Conservation (phyloP, 2,113 vertebrate genomes). For the Agelaius tricolor region DNA sequence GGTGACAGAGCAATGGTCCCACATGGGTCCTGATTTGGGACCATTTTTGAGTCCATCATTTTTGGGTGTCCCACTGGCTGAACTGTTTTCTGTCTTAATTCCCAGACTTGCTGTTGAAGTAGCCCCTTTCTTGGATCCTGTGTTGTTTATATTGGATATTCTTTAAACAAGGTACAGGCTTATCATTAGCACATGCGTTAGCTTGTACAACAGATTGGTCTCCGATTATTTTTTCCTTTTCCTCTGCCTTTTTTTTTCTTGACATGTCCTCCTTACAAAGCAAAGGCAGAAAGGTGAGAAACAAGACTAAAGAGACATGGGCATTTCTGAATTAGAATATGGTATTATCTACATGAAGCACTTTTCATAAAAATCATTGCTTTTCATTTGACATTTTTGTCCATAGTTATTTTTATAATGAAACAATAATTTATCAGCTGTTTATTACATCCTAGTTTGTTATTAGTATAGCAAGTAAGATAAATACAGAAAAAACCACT, state of each 20-base stretch:
- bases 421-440: background rate
- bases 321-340: background rate
- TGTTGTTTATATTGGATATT: background rate
- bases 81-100: background rate
- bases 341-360: background rate
- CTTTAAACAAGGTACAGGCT: background rate
- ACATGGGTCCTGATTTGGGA: background rate
- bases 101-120: background rate
- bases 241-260: background rate
- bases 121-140: background rate
- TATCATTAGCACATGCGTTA: background rate
- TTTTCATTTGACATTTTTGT: background rate
- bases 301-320: background rate
- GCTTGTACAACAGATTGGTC: background rate
- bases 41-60: background rate
- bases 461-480: conserved; percentile 40
- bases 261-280: background rate
- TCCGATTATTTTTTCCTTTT: background rate
- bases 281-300: background rate
- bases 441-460: conserved; percentile 45
- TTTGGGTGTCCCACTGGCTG: background rate
- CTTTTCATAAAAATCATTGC: background rate
- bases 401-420: background rate
- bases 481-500: conserved; percentile 41
- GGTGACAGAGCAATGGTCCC: background rate